Evolutionary conservation across 1,140 invertebrate species (phyloP).

Genomic region (Papilio machaon): DNA sequence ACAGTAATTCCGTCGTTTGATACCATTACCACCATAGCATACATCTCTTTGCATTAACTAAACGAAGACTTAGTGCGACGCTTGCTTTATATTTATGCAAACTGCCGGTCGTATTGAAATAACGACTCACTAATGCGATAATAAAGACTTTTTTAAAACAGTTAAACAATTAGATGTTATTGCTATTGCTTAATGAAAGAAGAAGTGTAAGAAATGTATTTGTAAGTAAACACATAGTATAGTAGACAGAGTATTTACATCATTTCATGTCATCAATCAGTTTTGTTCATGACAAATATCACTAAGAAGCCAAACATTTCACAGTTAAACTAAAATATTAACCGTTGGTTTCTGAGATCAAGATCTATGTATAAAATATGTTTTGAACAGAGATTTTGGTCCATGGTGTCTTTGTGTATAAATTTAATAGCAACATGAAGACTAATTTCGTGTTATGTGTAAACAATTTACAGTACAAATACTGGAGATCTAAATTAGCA

Average conservation of each 20-base stretch:
- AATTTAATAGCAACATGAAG: not conserved
- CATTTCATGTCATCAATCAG: too few relatives aligned
- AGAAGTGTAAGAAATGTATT: too few relatives aligned
- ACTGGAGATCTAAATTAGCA: not conserved
- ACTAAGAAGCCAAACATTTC: too few relatives aligned
- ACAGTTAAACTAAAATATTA: too few relatives aligned
- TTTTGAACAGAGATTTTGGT: too few relatives aligned
- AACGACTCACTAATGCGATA: not conserved
- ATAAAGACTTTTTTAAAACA: not conserved
- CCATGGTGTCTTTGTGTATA: too few relatives aligned
- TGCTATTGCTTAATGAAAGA: not conserved
- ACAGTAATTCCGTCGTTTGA: not conserved
- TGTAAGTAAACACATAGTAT: too few relatives aligned
- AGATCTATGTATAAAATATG: too few relatives aligned
- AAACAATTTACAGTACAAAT: not conserved
- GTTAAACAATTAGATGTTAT: not conserved
- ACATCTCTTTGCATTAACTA: not conserved
- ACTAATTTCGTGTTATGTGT: not conserved
- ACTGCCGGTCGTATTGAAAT: not conserved
- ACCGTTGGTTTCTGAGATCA: too few relatives aligned
- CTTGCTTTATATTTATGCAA: slow-evolving; percentile 23
- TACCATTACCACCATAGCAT: not conserved
- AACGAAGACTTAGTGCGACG: slow-evolving; percentile 6
- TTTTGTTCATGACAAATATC: too few relatives aligned
- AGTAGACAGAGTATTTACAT: too few relatives aligned